Conservation (phyloP, 1,140 invertebrate genomes). For the Polyergus mexicanus region DNA sequence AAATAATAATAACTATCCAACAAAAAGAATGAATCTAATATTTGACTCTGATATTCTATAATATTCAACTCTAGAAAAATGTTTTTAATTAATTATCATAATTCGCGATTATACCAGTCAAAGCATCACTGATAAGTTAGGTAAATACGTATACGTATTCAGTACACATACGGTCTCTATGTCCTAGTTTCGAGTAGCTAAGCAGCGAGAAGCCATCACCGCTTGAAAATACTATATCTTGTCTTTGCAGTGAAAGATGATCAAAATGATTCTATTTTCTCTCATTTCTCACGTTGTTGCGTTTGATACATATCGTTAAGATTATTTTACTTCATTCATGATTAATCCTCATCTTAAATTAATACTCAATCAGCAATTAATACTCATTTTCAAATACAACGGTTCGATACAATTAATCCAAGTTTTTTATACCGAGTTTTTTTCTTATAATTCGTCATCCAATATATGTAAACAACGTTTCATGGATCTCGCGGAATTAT, state of each 20-base stretch:
- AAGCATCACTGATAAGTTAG: conserved; percentile 33
- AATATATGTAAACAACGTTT: conserved; percentile 49
- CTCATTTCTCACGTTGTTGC: background rate
- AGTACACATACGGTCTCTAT: conserved; percentile 81
- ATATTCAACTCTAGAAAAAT: conserved; percentile 12
- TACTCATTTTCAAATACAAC: background rate
- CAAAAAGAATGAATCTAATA: conserved; percentile 2
- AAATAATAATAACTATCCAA: conserved; percentile 8
- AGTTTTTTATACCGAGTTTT: background rate
- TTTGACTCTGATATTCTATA: conserved; percentile 25
- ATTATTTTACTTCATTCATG: conserved; percentile 1
- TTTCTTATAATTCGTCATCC: conserved; percentile 69
- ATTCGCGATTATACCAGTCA: conserved; percentile 45
- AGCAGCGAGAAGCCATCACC: conserved; percentile 76
- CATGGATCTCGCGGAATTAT: background rate
- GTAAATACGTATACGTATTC: conserved; percentile 83
- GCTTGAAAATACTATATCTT: conserved; percentile 28
- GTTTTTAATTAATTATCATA: conserved; percentile 25
- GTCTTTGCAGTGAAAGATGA: background rate
- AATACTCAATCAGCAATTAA: too few species aligned
- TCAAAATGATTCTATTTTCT: background rate
- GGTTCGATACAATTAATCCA: background rate
- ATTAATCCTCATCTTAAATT: background rate
- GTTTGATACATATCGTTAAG: background rate
- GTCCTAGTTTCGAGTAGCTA: conserved; percentile 82